Conservation (phyloP, 2,888 invertebrate species). For the Oegoconia quadripuncta region DNA sequence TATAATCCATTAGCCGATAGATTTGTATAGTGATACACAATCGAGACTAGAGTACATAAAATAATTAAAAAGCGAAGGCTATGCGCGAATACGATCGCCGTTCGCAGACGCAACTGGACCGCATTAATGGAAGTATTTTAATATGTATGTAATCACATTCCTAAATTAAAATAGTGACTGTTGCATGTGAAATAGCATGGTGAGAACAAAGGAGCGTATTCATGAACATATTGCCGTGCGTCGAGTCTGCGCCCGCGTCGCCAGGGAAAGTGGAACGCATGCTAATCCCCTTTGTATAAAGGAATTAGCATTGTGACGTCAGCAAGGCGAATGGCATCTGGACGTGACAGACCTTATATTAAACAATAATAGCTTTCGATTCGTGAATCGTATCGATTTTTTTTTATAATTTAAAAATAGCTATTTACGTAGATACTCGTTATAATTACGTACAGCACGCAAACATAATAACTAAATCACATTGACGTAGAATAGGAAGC, state of each 20-base stretch:
- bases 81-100: no score
- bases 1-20: no score
- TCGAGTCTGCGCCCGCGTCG: slow-evolving; percentile 17
- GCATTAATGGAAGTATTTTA: no score
- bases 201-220: slow-evolving; percentile 47
- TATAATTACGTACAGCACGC: no score
- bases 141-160: no score
- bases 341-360: not conserved
- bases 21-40: no score
- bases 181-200: slow-evolving; percentile 7
- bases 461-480: no score
- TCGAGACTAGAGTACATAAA: no score
- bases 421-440: no score
- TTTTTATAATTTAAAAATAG: no score
- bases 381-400: not conserved
- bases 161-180: slow-evolving; percentile 3
- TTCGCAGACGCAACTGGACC: no score
- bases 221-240: slow-evolving; percentile 29
- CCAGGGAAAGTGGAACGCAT: slow-evolving; percentile 58
- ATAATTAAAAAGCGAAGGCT: no score
- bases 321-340: slow-evolving; percentile 2
- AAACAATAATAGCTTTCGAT: not conserved
- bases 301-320: slow-evolving; percentile 19
- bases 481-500: not conserved
- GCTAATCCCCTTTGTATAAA: slow-evolving; percentile 48